Base-by-base conservation (phyloP, 2,113 vertebrate genomes). In the Guaruba guarouba region DNA sequence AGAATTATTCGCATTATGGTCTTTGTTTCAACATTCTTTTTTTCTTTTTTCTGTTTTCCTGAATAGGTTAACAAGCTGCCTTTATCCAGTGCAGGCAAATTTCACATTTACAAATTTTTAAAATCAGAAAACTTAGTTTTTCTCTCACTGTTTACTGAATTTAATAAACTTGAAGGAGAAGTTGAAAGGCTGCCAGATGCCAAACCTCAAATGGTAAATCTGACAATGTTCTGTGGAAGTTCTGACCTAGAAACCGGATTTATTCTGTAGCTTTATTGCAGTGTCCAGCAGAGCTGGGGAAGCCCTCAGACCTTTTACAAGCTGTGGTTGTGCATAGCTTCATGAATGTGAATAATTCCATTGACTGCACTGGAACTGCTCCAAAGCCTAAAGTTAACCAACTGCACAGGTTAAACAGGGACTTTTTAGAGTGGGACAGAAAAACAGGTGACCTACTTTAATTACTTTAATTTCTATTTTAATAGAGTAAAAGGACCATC, bases 1-100 rank as follows among this genome's bases (percentile, higher is more conserved):
- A 93, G 31, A 86, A 71, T 95, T 89, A 55, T 76, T 97, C 82
- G 97, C 82, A 41, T 51, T 80, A 88, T 62, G 14, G 39, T 44
- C 82, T 92, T 92, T 88, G 48, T 93, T 88, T 81, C 48, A 49
- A 7, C 61, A 31, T 23, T 44, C 2, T 49, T 19, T 35, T 33
- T 55, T 52, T 2, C 7, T 31, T 57, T 37, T 5, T 66, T 28
- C 59, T 28, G 25, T 49, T 84, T 73, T 55, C 14, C 23, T 64
- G 70, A 96, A 66, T 76, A 75, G 52, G 39, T 83, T 82, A 94
- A 97, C 10, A 59, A 92, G 64, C 64, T 86, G 54, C 55, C 46
- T 69, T 96, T 80, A 79, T 82, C 57, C 52, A 75, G 91, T 39
- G 17, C 90, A 94, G 78, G n/a, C 62, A 81, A 67, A 54, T 66